Conservation (phyloP, 1,140 invertebrate species). For the Drosophila paulistorum region DNA sequence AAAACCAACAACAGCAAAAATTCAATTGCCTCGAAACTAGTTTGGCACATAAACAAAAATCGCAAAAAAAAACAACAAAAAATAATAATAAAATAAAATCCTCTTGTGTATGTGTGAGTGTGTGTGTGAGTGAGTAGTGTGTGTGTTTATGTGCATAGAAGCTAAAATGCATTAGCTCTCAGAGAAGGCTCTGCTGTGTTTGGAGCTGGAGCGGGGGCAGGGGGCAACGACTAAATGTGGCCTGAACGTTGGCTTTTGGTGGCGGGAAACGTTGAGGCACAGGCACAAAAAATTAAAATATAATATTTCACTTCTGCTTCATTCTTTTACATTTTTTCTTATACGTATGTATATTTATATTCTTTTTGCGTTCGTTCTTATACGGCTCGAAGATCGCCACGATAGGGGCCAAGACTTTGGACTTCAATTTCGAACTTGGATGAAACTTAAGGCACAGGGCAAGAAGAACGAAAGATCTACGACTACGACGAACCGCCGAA, state of each 20-base stretch:
- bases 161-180: constrained; percentile 25
- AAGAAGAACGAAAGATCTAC: background rate
- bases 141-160: background rate
- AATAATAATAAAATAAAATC: background rate
- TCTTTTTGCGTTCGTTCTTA: constrained; percentile 7
- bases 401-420: constrained; percentile 1
- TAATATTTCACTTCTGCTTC: constrained; percentile 56
- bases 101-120: background rate
- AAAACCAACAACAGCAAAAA: constrained; percentile 30
- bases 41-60: constrained; percentile 78
- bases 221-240: background rate
- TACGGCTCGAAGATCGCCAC: constrained; percentile 21
- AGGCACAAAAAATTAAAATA: constrained; percentile 55
- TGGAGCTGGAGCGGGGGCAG: background rate
- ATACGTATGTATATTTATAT: background rate
- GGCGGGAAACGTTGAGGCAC: constrained; percentile 1
- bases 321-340: constrained; percentile 13
- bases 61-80: constrained; percentile 28
- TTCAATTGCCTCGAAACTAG: constrained; percentile 75
- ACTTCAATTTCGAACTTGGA: background rate
- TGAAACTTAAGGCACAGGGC: background rate
- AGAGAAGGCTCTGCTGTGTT: background rate
- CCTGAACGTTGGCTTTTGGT: background rate
- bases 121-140: background rate
- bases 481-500: background rate